phyloP scores from a whole-genome alignment of 2,888 invertebrate species.

The Meganola albula region DNA sequence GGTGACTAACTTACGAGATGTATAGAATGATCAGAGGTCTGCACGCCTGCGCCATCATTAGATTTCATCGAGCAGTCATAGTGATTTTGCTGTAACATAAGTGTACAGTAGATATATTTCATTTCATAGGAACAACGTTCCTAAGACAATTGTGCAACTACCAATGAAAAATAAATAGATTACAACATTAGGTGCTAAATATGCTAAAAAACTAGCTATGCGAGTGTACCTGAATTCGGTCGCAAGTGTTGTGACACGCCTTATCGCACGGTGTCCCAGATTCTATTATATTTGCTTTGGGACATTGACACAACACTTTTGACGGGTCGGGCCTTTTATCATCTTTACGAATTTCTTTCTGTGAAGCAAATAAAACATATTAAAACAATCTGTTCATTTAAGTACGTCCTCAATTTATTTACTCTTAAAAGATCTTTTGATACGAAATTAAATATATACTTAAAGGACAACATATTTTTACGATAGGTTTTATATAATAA shows the following conservation, averaged over 20 bases:
- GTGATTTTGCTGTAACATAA: too few relatives aligned
- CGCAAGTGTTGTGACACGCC: neutral
- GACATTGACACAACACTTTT: constrained; percentile 21
- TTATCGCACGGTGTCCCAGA: neutral
- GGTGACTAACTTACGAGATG: constrained; percentile 49
- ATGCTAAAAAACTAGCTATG: constrained; percentile 1
- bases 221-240: constrained; percentile 7
- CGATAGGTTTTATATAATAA: too few relatives aligned
- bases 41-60: too few relatives aligned
- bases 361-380: neutral
- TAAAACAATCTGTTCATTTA: too few relatives aligned
- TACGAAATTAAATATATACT: too few relatives aligned
- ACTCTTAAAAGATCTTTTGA: too few relatives aligned
- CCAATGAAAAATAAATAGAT: constrained; percentile 1
- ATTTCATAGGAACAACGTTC: too few relatives aligned
- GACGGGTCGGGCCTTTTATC: constrained; percentile 4
- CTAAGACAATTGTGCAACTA: constrained; percentile 4
- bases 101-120: too few relatives aligned
- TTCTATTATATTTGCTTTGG: constrained; percentile 12
- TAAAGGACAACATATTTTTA: too few relatives aligned
- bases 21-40: constrained; percentile 57
- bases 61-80: too few relatives aligned
- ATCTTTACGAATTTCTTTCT: neutral
- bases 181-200: constrained; percentile 6
- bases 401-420: too few relatives aligned